These are phyloP conservation scores for Pseudotriccus pelzelni DNA, from an alignment of 2,797 vertebrate species.

Conservation along the genomic window DNA sequence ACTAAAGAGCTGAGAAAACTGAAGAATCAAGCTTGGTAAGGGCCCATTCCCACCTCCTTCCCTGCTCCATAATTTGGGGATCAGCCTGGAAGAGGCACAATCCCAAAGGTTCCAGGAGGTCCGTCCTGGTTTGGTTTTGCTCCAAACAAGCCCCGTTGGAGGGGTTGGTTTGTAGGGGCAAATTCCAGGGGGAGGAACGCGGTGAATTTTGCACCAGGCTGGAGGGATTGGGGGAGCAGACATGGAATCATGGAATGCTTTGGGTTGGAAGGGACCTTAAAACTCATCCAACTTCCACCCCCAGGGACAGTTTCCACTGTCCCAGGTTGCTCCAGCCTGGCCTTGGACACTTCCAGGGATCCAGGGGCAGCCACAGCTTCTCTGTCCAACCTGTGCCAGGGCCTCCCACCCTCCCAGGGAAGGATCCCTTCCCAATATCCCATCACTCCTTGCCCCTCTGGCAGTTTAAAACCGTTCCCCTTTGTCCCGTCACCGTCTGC, in stretches of 20 bases:
- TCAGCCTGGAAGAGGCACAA: background rate
- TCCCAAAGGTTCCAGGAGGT: background rate
- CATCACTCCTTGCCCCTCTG: background rate
- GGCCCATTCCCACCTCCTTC: background rate
- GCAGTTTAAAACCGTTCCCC: background rate
- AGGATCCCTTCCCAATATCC: background rate
- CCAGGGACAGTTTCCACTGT: too few relatives aligned
- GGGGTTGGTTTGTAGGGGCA: background rate
- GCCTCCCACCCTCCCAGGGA: background rate
- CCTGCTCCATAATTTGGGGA: background rate
- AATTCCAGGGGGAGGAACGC: background rate
- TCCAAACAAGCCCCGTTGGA: background rate
- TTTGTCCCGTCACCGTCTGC: background rate
- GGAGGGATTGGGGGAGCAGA: background rate
- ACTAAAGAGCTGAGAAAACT: slow-evolving; percentile 98
- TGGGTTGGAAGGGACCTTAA: background rate
- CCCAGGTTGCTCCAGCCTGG: background rate
- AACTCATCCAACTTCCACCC: background rate
- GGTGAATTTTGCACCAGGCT: background rate
- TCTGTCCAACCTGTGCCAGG: too few relatives aligned
- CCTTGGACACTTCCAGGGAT: background rate
- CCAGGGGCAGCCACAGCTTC: background rate
- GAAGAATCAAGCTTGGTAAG: slow-evolving; percentile 96
- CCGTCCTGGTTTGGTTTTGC: background rate
- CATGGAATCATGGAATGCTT: background rate